Conservation (phyloP, 2,113 vertebrate species). For the Entelurus aequoreus region DNA sequence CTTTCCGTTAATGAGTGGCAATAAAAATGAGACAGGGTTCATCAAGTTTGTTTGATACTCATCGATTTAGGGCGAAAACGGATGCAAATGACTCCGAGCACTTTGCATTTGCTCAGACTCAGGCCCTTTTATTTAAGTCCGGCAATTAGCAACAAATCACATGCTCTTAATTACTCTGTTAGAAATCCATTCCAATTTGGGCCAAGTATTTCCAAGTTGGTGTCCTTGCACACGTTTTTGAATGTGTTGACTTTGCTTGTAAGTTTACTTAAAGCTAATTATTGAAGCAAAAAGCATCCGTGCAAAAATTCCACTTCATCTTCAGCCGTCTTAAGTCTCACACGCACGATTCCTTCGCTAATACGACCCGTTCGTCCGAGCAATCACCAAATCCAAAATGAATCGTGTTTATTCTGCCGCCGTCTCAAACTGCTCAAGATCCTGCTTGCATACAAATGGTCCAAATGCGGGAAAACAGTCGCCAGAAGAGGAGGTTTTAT, state of each 20-base stretch:
- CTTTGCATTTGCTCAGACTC: neutral
- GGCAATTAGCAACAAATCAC: conserved; percentile 8
- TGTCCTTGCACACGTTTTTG: neutral
- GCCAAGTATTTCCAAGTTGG: neutral
- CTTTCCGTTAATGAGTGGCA: too few species aligned
- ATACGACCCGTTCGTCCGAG: neutral
- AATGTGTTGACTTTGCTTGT: neutral
- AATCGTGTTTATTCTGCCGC: neutral
- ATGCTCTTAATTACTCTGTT: neutral
- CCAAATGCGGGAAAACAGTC: neutral
- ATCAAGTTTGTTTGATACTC: too few species aligned
- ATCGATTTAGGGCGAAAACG: neutral
- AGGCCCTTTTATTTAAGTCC: neutral
- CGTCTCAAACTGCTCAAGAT: neutral
- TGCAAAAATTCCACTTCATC: neutral
- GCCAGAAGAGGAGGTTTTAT: neutral
- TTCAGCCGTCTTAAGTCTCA: too few species aligned
- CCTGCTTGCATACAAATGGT: neutral
- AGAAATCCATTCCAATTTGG: conserved; percentile 2
- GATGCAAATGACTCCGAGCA: neutral
- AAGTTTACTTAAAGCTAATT: conserved; percentile 1
- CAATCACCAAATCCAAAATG: neutral
- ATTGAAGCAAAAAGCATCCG: neutral
- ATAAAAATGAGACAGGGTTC: too few species aligned
- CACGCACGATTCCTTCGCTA: neutral